Conservation (phyloP, 2,888 invertebrate species). For the Agrotis ipsilon region DNA sequence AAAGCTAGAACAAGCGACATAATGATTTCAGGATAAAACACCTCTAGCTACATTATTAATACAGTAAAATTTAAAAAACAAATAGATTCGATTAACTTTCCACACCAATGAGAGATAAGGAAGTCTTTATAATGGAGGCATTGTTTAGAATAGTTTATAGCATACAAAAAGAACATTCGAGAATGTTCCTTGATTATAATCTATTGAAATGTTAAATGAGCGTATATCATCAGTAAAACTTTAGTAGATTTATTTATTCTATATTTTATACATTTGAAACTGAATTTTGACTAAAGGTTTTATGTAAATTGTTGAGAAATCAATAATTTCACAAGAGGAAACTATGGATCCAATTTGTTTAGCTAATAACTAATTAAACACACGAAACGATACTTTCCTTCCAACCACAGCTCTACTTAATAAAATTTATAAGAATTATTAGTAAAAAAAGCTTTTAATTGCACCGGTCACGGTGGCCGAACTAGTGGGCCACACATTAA, state of each 20-base stretch:
- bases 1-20: background rate
- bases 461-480: constrained; percentile 76
- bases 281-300: background rate
- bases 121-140: constrained; percentile 24
- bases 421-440: constrained; percentile 49
- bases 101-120: background rate
- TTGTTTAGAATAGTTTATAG: constrained; percentile 32
- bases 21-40: background rate
- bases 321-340: constrained; percentile 16
- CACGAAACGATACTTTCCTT: constrained; percentile 49
- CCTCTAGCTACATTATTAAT: background rate
- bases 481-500: constrained; percentile 79
- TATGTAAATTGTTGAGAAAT: constrained; percentile 7
- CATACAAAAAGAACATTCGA: constrained; percentile 13
- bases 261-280: no score
- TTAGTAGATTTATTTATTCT: no score
- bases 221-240: background rate
- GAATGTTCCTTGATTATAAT: constrained; percentile 21
- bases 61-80: background rate
- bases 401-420: constrained; percentile 23
- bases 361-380: constrained; percentile 27
- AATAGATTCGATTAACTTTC: constrained; percentile 11
- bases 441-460: constrained; percentile 73
- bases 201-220: constrained; percentile 7
- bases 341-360: constrained; percentile 8